phyloP scores from a whole-genome alignment of 2,797 vertebrate species.

The Scolopax rusticola region DNA sequence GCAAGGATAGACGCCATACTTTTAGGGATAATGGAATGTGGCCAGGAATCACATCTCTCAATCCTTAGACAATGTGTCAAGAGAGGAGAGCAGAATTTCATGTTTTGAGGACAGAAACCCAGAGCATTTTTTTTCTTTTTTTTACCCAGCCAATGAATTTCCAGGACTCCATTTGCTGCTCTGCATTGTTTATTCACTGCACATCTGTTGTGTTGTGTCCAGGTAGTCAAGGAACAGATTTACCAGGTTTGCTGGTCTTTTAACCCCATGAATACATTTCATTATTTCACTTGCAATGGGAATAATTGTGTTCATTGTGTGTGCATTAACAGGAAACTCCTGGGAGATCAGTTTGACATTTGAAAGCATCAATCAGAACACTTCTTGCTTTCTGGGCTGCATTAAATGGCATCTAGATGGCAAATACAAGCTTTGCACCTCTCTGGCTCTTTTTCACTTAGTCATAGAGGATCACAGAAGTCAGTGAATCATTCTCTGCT shows the following conservation, averaged over 20 bases:
- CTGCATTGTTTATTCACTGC: neutral
- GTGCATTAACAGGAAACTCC: neutral
- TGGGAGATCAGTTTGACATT: neutral
- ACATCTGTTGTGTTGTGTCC: neutral
- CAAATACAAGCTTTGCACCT: neutral
- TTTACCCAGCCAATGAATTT: neutral
- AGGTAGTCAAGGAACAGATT: neutral
- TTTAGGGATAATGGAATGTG: fast-evolving
- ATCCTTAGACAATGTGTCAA: neutral
- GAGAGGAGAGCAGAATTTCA: neutral
- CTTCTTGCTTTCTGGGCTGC: neutral
- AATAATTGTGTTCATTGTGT: neutral
- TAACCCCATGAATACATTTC: neutral
- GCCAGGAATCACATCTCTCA: neutral
- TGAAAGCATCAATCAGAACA: neutral
- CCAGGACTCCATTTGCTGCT: neutral
- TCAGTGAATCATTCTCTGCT: neutral
- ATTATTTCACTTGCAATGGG: neutral
- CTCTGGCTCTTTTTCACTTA: neutral
- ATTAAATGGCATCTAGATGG: neutral
- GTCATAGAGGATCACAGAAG: neutral
- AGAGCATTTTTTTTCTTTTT: fast-evolving
- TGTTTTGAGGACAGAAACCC: neutral
- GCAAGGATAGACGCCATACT: fast-evolving
- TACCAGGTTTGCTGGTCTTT: neutral